Conservation (phyloP, 1,140 invertebrate species). For the Adelges cooleyi region DNA sequence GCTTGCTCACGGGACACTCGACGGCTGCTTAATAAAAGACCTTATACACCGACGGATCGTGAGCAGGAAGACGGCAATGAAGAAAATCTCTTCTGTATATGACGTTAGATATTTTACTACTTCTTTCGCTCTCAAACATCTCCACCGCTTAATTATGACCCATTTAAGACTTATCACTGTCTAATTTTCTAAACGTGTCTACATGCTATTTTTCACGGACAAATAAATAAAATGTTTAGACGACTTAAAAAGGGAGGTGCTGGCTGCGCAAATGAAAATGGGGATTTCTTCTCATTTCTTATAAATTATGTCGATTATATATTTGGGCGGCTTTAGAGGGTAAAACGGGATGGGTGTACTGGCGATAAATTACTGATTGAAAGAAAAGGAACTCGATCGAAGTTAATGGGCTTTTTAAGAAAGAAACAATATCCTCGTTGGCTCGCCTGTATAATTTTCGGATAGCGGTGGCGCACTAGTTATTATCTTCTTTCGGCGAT, state of each 20-base stretch:
- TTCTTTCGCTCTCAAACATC: too few species aligned
- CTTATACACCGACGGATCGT: too few species aligned
- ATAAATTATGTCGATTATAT: constrained; percentile 27
- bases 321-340: not conserved
- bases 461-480: not conserved
- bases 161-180: not conserved
- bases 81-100: constrained; percentile 10
- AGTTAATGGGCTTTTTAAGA: constrained; percentile 19
- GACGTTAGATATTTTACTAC: constrained; percentile 20
- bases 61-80: not conserved
- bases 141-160: not conserved
- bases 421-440: constrained; percentile 13
- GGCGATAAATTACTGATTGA: constrained; percentile 27
- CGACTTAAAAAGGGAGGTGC: too few species aligned
- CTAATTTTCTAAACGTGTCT: not conserved
- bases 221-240: not conserved
- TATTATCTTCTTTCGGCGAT: constrained; percentile 5
- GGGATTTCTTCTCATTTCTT: not conserved
- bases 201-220: not conserved
- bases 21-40: constrained; percentile 1
- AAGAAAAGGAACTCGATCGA: constrained; percentile 18
- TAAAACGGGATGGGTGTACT: not conserved
- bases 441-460: not conserved
- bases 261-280: not conserved
- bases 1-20: not conserved